phyloP scores from a whole-genome alignment of 2,797 vertebrate species.

The Cyclura pinguis region DNA sequence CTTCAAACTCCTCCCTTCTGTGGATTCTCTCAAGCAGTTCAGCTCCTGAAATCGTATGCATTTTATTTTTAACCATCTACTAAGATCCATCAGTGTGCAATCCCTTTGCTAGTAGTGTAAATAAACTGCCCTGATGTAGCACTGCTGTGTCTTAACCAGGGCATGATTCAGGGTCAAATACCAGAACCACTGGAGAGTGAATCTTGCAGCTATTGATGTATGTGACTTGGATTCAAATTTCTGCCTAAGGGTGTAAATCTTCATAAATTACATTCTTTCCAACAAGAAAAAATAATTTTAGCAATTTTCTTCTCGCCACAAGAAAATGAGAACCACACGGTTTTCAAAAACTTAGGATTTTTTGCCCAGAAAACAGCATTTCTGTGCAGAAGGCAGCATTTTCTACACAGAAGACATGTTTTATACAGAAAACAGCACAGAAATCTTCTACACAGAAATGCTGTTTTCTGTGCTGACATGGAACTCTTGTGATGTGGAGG shows the following conservation, averaged over 20 bases:
- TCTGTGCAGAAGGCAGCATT: too few relatives aligned
- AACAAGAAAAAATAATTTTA: too few relatives aligned
- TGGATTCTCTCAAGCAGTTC: background rate
- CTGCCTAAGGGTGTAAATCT: too few relatives aligned
- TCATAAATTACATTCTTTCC: too few relatives aligned
- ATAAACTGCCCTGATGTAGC: background rate
- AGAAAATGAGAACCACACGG: too few relatives aligned
- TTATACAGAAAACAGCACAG: too few relatives aligned
- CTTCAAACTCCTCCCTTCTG: background rate
- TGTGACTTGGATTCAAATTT: background rate
- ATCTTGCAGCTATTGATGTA: background rate
- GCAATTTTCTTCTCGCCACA: too few relatives aligned
- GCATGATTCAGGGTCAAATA: background rate
- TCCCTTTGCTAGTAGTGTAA: background rate
- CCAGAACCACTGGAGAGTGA: background rate
- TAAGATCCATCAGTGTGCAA: background rate
- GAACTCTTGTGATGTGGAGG: background rate
- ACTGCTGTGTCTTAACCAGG: background rate
- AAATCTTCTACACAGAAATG: too few relatives aligned
- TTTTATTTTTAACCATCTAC: background rate
- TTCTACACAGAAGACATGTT: too few relatives aligned
- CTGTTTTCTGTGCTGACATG: background rate
- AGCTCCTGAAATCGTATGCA: background rate
- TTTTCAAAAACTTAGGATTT: too few relatives aligned
- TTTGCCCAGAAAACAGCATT: too few relatives aligned